phyloP scores from a whole-genome alignment of 2,888 invertebrate species.

The Papilio gigon region DNA sequence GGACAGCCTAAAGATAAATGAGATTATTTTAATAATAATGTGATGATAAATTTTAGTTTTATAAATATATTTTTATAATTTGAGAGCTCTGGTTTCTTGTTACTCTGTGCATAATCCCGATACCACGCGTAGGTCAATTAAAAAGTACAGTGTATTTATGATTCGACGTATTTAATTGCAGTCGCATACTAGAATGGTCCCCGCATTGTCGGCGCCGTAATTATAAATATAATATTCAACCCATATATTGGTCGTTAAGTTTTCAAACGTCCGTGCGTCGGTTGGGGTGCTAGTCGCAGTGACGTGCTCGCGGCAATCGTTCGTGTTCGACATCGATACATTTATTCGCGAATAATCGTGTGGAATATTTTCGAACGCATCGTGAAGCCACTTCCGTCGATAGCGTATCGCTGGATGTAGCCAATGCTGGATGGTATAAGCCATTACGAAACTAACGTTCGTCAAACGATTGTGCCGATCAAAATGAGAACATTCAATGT shows the following conservation, averaged over 20 bases:
- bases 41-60: not conserved
- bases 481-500: constrained; percentile 18
- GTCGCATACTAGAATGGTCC: constrained; percentile 13
- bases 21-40: not conserved
- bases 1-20: not conserved
- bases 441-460: constrained; percentile 26
- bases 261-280: constrained; percentile 1
- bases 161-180: constrained; percentile 1
- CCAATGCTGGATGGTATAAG: constrained; percentile 32
- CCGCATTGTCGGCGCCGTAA: constrained; percentile 8
- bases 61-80: not conserved
- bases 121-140: constrained; percentile 11
- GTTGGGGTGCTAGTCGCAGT: constrained; percentile 12
- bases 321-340: constrained; percentile 21
- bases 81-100: constrained; percentile 12
- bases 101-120: constrained; percentile 30
- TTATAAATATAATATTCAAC: constrained; percentile 15
- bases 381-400: constrained; percentile 26
- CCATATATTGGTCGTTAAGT: constrained; percentile 31
- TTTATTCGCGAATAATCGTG: constrained; percentile 27
- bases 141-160: constrained; percentile 10
- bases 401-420: constrained; percentile 17
- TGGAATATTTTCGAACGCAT: constrained; percentile 35
- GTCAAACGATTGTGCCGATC: not conserved
- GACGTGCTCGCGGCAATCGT: constrained; percentile 15